A percentile compares a stretch with the other conserved stretches of the same genome.
phyloP scores from a whole-genome alignment of 2,888 invertebrate genomes.

The Sceliomorpha sp. region DNA sequence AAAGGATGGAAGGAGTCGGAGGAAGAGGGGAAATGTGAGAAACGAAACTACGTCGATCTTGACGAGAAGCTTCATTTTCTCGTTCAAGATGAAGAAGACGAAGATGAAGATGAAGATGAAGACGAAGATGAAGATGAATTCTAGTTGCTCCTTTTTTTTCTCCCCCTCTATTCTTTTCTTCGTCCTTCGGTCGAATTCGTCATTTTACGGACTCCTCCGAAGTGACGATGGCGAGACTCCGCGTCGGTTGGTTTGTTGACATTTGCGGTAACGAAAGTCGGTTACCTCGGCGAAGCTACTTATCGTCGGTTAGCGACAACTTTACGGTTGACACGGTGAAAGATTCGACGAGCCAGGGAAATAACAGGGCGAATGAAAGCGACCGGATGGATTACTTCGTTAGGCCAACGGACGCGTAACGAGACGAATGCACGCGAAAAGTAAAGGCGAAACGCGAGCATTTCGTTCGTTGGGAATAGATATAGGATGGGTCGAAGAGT shows the following conservation, averaged over 20 bases:
- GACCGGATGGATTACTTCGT: constrained; percentile 56
- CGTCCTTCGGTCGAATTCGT: not conserved
- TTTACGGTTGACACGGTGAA: constrained; percentile 45
- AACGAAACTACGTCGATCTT: constrained; percentile 16
- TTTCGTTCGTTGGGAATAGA: too few species aligned
- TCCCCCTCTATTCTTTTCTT: too few species aligned
- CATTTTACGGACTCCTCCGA: not conserved
- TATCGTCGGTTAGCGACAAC: constrained; percentile 52
- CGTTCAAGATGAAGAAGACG: too few species aligned
- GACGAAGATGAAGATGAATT: too few species aligned
- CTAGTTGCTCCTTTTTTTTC: too few species aligned
- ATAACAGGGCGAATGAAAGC: constrained; percentile 47
- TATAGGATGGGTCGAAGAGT: too few species aligned
- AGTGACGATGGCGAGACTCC: too few species aligned
- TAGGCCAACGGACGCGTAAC: constrained; percentile 42
- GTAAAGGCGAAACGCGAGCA: too few species aligned
- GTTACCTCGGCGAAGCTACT: constrained; percentile 41
- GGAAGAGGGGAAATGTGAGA: constrained; percentile 1
- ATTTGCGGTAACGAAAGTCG: constrained; percentile 5
- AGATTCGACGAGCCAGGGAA: constrained; percentile 52
- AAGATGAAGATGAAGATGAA: too few species aligned
- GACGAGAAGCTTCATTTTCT: constrained; percentile 1
- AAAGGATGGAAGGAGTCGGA: constrained; percentile 48
- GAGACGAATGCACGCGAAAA: constrained; percentile 41
- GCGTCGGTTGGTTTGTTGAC: too few species aligned